Base-by-base conservation (phyloP, 2,797 vertebrate genomes). In the Pseudochromis fuscus region DNA sequence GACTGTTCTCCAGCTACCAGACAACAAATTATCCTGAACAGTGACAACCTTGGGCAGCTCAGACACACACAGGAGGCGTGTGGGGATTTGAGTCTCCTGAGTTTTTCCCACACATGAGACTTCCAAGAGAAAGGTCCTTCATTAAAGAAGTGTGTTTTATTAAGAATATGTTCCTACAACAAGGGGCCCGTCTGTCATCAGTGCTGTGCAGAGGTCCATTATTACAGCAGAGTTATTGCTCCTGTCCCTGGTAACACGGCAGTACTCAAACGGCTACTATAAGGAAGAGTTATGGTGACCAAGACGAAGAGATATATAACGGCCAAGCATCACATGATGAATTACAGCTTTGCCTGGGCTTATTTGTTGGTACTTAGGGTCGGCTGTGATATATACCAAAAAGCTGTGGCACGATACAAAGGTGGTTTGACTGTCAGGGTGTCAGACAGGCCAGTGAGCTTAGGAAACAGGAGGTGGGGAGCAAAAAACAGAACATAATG, bases 141-240 rank as follows among this genome's bases (percentile, higher is more conserved):
- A 75, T 85, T 75, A 81, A 85, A 88, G 72, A 67, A 84, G 80
- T 65, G 67, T 81, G 70, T 86, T 89, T 92, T 88, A 85, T 81
- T 85, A 82, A 80, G 73, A 89, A 88, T 89, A 84, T 86, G 81
- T 90, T 87, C 81, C 79, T 76, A 72, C 75, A 77, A 79, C 73
- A 72, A n/a, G 84, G 74, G 68, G 58, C 63, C 85, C 76, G 57
- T 94, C 88, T 67, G 84, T 94, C 93, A 92, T 84, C 71, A 62
- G 60, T 64, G 87, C 72, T 68, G 77, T 64, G 70, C 87, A 82
- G 77, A 67, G 82, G 87, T 82, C 90, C 86, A 92, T 93, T 92
- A 92, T 92, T 91, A 92, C 87, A 85, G 67, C 83, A 87, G 88
- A 93, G 92, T 92, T 93, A 93, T 93, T 62, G 48, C 84, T 77